Evolutionary conservation across 2,113 vertebrate genomes (phyloP).

Genomic region (Brachirus orientalis): DNA sequence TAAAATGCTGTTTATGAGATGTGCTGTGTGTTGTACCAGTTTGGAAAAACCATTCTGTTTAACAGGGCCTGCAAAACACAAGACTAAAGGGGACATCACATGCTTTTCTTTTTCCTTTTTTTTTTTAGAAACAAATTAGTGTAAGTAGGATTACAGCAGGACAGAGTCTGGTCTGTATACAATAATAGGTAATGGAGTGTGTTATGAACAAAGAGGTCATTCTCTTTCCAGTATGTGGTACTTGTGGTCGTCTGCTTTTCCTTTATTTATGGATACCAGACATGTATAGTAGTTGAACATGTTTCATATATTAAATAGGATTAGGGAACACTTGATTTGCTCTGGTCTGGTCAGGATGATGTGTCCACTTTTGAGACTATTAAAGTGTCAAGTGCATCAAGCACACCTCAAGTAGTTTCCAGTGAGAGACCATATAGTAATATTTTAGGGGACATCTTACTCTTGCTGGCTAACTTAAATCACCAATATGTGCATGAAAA

Average conservation of each 20-base stretch:
- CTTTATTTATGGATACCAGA: conserved; percentile 30
- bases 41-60: conserved; percentile 47
- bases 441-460: conserved; percentile 28
- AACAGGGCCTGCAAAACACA: conserved; percentile 59
- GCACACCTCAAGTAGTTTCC: conserved; percentile 32
- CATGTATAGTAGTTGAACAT: conserved; percentile 11
- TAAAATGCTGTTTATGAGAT: conserved; percentile 1
- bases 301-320: conserved; percentile 36
- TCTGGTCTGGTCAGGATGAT: conserved; percentile 28
- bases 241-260: not conserved
- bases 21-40: too few species aligned
- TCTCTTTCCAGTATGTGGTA: conserved; percentile 12
- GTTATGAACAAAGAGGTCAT: conserved; percentile 42
- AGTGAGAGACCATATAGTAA: conserved; percentile 17
- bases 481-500: conserved; percentile 3
- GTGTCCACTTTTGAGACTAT: conserved; percentile 37
- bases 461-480: conserved; percentile 17
- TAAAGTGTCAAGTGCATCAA: conserved; percentile 46
- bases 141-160: conserved; percentile 60
- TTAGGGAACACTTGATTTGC: conserved; percentile 36
- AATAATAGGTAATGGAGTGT: conserved; percentile 53
- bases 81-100: conserved; percentile 57
- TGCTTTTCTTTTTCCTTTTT: conserved; percentile 58
- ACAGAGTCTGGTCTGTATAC: conserved; percentile 77
- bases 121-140: conserved; percentile 66